Evolutionary conservation across 1,140 invertebrate species (phyloP).

Genomic region (Zelostemma sp.): DNA sequence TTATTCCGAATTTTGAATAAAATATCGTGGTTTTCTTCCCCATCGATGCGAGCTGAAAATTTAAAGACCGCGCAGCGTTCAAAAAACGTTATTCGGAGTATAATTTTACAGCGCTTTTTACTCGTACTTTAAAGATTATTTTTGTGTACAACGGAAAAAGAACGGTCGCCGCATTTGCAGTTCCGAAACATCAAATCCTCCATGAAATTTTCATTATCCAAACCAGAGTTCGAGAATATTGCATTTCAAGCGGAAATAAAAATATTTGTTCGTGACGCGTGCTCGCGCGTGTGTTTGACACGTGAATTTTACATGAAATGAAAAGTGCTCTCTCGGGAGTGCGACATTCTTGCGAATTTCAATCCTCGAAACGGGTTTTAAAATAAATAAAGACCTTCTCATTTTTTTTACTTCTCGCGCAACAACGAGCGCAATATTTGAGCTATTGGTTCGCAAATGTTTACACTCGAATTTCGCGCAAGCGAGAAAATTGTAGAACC

Average conservation of each 20-base stretch:
- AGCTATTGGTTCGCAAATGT: conserved; percentile 5
- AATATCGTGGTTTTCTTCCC: conserved; percentile 5
- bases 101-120: neutral
- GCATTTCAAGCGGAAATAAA: conserved; percentile 1
- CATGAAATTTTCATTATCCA: too few relatives aligned
- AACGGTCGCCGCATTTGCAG: too few relatives aligned
- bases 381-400: neutral
- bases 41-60: conserved; percentile 2
- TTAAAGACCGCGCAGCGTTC: neutral
- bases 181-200: too few relatives aligned
- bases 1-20: conserved; percentile 11
- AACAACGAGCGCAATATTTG: neutral
- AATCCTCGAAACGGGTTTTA: too few relatives aligned
- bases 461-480: neutral
- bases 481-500: neutral
- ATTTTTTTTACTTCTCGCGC: neutral
- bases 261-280: conserved; percentile 15
- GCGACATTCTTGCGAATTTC: neutral
- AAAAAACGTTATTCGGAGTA: conserved; percentile 2
- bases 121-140: neutral
- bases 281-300: conserved; percentile 18
- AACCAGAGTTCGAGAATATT: neutral
- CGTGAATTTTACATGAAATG: conserved; percentile 14
- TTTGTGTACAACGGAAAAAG: neutral
- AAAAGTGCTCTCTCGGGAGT: neutral